Evolutionary conservation across 2,888 invertebrate species (phyloP), one percentile per base, ranked within the genome.

Genomic region (Drosophila pegasa): DNA sequence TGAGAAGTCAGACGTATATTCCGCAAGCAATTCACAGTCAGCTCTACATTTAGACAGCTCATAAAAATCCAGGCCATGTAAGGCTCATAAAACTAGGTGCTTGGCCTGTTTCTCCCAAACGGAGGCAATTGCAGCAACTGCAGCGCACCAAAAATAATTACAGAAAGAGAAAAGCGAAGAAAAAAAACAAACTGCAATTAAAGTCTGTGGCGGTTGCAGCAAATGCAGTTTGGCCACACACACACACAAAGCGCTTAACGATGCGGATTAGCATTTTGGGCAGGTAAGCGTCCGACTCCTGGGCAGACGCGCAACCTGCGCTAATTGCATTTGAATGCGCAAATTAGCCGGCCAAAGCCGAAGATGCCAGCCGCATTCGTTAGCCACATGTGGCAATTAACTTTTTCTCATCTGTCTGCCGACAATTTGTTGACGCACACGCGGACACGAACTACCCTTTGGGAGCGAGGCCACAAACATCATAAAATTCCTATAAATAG

Each of bases 321-420:
- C 63, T 78, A 78, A 78, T 78, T 80, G 73, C 78, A 69, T 72
- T 78, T 45, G 69, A 80, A 78, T 81, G 81, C 65, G 48, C 66
- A 80, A 80, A 78, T 78, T 69, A 65, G 60, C 43, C 67, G 59
- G 41, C 58, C 43, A 67, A 12, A 1, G 27, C 43, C 45, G 29
- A 45, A 62, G 48, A 60, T 68, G 69, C 16, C 79, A 62, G 20
- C 37, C 27, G 56, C 29, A 62, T 50, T 48, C 27, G 40, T 38
- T 51, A 22, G 48, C 62, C 62, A 63, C 65, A 71, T 75, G 68
- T 64, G 80, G 61, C 65, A 75, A 75, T 75, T 75, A 75, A 64
- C 61, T 71, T 71, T 41, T 3, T 9, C 29, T 16, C 45, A 45
- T 45, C 35, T 43, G 38, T 38, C 29, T 16, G 33, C 58, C 69